Base-by-base conservation (phyloP, 2,797 vertebrate genomes). In the Cirrhinus mrigala region DNA sequence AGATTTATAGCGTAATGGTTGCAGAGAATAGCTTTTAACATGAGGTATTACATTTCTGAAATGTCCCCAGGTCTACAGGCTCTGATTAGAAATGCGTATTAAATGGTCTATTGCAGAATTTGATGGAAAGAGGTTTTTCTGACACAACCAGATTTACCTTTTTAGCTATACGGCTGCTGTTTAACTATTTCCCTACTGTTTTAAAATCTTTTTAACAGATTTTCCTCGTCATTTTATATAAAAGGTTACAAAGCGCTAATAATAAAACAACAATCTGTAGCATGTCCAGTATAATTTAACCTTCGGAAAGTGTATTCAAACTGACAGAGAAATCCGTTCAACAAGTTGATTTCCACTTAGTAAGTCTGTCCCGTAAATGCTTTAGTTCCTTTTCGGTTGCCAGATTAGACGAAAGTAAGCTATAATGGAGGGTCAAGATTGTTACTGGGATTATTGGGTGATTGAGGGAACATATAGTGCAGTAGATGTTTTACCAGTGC, bases 11-110 rank as follows among this genome's bases (percentile, higher is more conserved):
- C 56, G 20, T 60, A 83, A 83, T 75, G 22, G 44, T 48, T 83
- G 56, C 70, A 52, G 56, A 52, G 14, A 83, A 82, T 62, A 50
- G 69, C 69, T 62, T 74, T 73, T 82, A 48, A 62, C 70, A 62
- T 7, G 40, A 74, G 12, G 11, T 56, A 60, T 60, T 73, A 16
- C 7, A 0, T 33, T 60, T 27, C 69, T 83, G 14, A 75, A 10
- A 64, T 82, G 27, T 82, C 27, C 24, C 54, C 6, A 2, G 33
- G 48, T 70, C 64, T 69, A 70, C 66, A 24, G 7, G 44, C 46
- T 64, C 44, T 64, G 81, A 64, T 64, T 74, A 83, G 44, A 83
- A 52, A 75, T 64, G 14, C 14, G 14, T 75, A 48, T 75, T 75
- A 52, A 64, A 83, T 75, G 56, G 20, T 52, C 14, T 75, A 37